Conservation (phyloP, 2,113 vertebrate species). For the Platycercus adscitus region DNA sequence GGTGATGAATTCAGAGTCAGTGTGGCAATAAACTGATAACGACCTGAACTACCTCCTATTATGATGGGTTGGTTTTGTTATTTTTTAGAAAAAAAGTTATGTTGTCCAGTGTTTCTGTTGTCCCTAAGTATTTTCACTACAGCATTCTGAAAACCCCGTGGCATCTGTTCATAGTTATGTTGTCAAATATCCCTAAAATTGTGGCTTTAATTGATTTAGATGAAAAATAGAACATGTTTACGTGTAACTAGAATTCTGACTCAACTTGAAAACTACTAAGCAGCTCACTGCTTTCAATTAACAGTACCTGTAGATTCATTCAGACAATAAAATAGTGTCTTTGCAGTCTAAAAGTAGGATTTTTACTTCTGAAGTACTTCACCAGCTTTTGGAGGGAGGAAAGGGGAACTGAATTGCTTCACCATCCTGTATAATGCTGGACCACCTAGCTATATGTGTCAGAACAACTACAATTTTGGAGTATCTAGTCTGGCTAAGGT, state of each 20-base stretch:
- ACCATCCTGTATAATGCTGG: too few relatives aligned
- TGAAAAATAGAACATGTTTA: background rate
- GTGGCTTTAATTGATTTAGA: background rate
- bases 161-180: background rate
- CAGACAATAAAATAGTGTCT: background rate
- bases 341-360: background rate
- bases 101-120: background rate
- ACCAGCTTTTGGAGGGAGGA: background rate
- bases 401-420: background rate
- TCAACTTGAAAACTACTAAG: background rate
- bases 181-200: background rate
- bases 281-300: background rate
- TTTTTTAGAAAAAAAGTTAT: background rate
- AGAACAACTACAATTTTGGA: background rate
- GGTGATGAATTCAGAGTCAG: background rate
- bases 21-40: background rate
- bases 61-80: background rate
- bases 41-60: background rate
- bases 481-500: background rate
- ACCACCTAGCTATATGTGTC: fast-evolving
- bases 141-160: background rate
- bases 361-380: background rate
- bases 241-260: background rate
- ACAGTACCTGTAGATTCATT: background rate
- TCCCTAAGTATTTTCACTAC: background rate